phyloP scores from a whole-genome alignment of 2,797 vertebrate genomes.

The Enteromius paludinosus region DNA sequence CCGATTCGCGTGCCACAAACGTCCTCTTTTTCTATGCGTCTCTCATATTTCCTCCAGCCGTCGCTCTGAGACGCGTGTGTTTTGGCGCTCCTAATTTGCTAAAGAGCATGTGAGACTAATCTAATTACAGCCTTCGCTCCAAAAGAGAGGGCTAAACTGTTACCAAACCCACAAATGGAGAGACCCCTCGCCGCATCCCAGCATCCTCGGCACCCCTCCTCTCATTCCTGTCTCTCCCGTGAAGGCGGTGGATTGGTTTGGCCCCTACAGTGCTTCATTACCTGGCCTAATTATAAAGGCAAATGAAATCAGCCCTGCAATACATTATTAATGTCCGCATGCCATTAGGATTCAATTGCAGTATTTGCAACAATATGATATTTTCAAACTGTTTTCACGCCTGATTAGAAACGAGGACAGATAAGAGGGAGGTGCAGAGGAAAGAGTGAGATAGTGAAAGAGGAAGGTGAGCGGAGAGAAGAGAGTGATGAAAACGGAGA shows the following conservation, averaged over 20 bases:
- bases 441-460: conserved; percentile 48
- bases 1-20: background rate
- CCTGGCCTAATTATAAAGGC: conserved; percentile 89
- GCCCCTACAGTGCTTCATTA: conserved; percentile 85
- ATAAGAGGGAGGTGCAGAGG: conserved; percentile 63
- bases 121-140: conserved; percentile 84
- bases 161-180: conserved; percentile 72
- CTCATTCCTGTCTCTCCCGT: conserved; percentile 12
- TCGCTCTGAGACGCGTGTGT: conserved; percentile 72
- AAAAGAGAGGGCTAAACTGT: conserved; percentile 71
- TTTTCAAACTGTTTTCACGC: conserved; percentile 78
- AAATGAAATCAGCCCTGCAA: conserved; percentile 87
- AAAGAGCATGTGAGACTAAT: conserved; percentile 80
- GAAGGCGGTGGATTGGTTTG: conserved; percentile 70
- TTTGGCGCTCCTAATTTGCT: conserved; percentile 76
- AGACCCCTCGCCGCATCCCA: conserved; percentile 62
- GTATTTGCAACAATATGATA: conserved; percentile 79
- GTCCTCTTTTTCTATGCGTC: conserved; percentile 10
- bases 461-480: conserved; percentile 14
- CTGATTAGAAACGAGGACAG: conserved; percentile 74
- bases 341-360: conserved; percentile 79
- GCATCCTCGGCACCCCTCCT: conserved; percentile 2
- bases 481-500: background rate
- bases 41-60: conserved; percentile 70
- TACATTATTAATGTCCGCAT: conserved; percentile 81